Percentiles rank a stretch among this genome's conserved stretches.
Conservation (phyloP, 1,140 invertebrate genomes). For the Notospermus geniculatus region DNA sequence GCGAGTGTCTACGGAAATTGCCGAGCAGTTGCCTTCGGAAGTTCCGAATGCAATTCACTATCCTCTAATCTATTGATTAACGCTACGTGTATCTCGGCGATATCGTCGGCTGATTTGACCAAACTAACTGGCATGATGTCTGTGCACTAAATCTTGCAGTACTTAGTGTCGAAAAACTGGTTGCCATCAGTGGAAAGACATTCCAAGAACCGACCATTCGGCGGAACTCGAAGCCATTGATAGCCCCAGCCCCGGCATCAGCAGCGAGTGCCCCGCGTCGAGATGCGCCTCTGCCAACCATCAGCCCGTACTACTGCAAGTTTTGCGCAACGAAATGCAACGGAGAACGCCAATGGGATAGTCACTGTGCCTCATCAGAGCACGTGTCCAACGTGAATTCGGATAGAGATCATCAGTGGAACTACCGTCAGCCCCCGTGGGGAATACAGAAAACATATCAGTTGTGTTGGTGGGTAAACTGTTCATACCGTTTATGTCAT, state of each 20-base stretch:
- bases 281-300: constrained; percentile 6
- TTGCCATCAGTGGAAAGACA: constrained; percentile 27
- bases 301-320: constrained; percentile 36
- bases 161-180: constrained; percentile 31
- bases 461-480: constrained; percentile 27
- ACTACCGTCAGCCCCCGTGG: constrained; percentile 50
- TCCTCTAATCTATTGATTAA: too few species aligned
- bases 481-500: neutral
- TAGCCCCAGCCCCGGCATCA: neutral
- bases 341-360: constrained; percentile 48
- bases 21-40: too few species aligned
- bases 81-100: too few species aligned
- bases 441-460: constrained; percentile 33
- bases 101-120: too few species aligned
- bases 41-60: too few species aligned
- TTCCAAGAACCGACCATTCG: neutral
- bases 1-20: too few species aligned
- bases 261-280: neutral
- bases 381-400: constrained; percentile 49
- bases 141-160: too few species aligned
- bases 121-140: too few species aligned
- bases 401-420: constrained; percentile 53
- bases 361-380: constrained; percentile 44
- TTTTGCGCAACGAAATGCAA: constrained; percentile 47
- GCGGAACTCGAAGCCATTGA: neutral